Evolutionary conservation across 2,113 vertebrate species (phyloP), one percentile per base, ranked within the genome.

Genomic region (Onychorhynchus coronatus): DNA sequence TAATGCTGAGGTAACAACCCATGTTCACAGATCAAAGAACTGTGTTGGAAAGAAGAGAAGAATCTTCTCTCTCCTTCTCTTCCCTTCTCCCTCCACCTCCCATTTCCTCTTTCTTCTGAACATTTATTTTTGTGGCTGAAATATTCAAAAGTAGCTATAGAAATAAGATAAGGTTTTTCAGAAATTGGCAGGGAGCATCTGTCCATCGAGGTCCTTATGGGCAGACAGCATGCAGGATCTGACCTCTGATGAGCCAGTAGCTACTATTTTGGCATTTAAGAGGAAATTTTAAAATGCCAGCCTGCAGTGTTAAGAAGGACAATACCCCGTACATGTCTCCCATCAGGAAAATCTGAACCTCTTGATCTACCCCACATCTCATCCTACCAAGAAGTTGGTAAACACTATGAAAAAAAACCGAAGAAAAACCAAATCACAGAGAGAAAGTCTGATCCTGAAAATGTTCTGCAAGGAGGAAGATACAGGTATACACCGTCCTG

Each of bases 271-370:
- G 55, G 25, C 65, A 46, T 39, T 41, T 46, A 62, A 90, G 74
- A 49, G 9, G 9, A 42, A 72, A 21, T 72, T 91, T 79, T 71
- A 56, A 67, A 95, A 89, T 75, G 39, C 20, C 41, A 65, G 68
- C 30, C 65, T 72, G 18, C 7, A 39, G 41, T 49, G 33, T 56
- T 78, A 61, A 71, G 70, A 58, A 41, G 21, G 31, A 71, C 22
- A 87, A 72, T 75, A 31, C 2, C 28, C 52, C 3, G 0, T n/a
- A 27, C 0, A 0, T 53, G 10, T 56, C 37, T 79, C 8, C 55
- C 50, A 52, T 20, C 6, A 59, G 28, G 9, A 44, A 86, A 95
- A 81, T 55, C 25, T 56, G 35, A 91, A 71, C 8, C 27, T 73
- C 44, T 80, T 67, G 20, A 31, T 77, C 79, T 78, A 27, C 3